These are phyloP conservation scores for Oscheius sp. DNA, from an alignment of 2,888 invertebrate species.

Conservation along the genomic window DNA sequence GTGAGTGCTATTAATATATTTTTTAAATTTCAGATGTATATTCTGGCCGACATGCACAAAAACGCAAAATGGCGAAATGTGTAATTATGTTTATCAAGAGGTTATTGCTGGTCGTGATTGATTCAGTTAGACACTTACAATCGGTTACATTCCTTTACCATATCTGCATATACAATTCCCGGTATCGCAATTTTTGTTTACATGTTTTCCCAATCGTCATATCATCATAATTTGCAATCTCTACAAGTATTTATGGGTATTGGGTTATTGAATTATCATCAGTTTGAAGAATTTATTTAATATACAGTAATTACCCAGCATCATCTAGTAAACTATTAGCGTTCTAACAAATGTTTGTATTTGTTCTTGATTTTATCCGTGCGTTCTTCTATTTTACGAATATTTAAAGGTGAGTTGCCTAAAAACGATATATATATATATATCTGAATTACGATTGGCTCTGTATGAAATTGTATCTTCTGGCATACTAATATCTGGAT, in stretches of 20 bases:
- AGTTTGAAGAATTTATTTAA: no score
- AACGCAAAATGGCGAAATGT: conserved; percentile 59
- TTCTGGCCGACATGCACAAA: conserved; percentile 78
- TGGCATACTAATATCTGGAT: not conserved
- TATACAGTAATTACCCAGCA: no score
- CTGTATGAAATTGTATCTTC: not conserved
- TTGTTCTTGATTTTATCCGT: no score
- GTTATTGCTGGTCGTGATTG: not conserved
- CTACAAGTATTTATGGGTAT: not conserved
- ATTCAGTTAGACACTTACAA: no score
- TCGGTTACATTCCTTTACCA: no score
- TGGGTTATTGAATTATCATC: not conserved
- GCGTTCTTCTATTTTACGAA: no score
- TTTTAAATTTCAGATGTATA: conserved; percentile 77
- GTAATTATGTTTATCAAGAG: conserved; percentile 48
- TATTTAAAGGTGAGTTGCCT: no score
- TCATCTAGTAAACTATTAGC: no score
- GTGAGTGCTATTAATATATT: conserved; percentile 39
- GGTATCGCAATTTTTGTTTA: not conserved
- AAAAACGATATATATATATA: not conserved
- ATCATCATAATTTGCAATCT: not conserved
- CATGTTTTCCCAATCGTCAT: not conserved
- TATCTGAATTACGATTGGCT: not conserved
- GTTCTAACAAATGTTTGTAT: no score
- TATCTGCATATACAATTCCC: not conserved